These are phyloP conservation scores for Alcedo atthis DNA, from an alignment of 2,797 vertebrate species.

Conservation along the genomic window DNA sequence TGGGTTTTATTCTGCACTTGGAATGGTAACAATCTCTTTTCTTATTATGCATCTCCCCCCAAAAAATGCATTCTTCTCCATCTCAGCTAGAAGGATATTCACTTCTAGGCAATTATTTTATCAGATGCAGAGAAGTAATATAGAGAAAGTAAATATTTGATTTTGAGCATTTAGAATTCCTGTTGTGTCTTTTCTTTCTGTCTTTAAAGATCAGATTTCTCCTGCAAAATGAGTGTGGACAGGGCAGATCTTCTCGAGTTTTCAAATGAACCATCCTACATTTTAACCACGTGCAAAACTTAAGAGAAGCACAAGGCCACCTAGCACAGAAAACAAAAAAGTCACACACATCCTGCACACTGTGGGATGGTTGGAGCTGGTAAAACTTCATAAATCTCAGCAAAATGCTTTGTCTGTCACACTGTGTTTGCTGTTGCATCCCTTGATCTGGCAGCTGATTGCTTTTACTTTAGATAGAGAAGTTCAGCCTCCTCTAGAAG, in stretches of 20 bases:
- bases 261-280: not conserved
- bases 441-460: not conserved
- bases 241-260: not conserved
- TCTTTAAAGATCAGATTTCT: not conserved
- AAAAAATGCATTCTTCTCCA: not conserved
- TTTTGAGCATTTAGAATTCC: not conserved
- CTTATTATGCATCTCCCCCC: not conserved
- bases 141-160: constrained; percentile 32
- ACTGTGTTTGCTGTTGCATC: not conserved
- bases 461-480: not conserved
- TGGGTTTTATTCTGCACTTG: constrained; percentile 7
- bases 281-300: not conserved
- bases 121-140: not conserved
- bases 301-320: not conserved
- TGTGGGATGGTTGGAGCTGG: not conserved
- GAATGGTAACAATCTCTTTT: constrained; percentile 12
- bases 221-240: not conserved
- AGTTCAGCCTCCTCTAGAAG: not conserved
- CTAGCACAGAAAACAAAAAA: not conserved
- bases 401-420: not conserved
- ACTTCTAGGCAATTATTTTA: not conserved
- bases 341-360: not conserved
- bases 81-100: not conserved
- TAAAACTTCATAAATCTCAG: not conserved
- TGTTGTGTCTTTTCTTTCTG: not conserved